Conservation (phyloP, 2,888 invertebrate species). For the Stenoptilia bipunctidactyla region DNA sequence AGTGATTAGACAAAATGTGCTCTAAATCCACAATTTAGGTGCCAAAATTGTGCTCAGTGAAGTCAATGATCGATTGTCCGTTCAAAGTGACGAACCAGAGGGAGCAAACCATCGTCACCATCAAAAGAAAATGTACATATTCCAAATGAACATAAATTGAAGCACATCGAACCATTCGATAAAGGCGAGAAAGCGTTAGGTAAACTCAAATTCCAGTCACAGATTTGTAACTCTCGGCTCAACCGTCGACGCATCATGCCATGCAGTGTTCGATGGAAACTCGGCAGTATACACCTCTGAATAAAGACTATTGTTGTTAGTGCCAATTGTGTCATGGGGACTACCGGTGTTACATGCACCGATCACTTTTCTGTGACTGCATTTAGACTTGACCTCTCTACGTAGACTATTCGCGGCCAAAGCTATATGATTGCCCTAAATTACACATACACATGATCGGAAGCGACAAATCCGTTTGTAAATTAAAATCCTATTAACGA, state of each 20-base stretch:
- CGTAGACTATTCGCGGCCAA: constrained; percentile 35
- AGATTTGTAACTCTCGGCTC: constrained; percentile 21
- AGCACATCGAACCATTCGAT: constrained; percentile 67
- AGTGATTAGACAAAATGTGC: too few species aligned
- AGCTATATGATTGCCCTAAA: constrained; percentile 36
- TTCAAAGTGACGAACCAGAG: not conserved
- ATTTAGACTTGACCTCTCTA: constrained; percentile 34
- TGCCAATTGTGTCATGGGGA: constrained; percentile 19
- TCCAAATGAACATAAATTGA: constrained; percentile 39
- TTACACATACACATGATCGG: constrained; percentile 32
- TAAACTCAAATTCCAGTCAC: constrained; percentile 62
- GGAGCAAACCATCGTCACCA: constrained; percentile 3
- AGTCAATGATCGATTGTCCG: constrained; percentile 3
- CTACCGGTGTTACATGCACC: constrained; percentile 30
- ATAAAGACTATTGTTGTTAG: constrained; percentile 36
- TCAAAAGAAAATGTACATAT: constrained; percentile 6
- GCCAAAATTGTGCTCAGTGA: constrained; percentile 2
- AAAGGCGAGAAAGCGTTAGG: constrained; percentile 59
- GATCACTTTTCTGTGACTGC: constrained; percentile 43
- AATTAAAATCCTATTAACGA: not conserved
- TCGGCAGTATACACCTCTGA: constrained; percentile 30
- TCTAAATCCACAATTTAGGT: too few species aligned
- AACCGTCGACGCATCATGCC: constrained; percentile 27
- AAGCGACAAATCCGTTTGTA: constrained; percentile 39
- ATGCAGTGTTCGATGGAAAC: constrained; percentile 32